These are phyloP conservation scores for Platyscapa corneri DNA, from an alignment of 1,140 invertebrate genomes.

Conservation along the genomic window DNA sequence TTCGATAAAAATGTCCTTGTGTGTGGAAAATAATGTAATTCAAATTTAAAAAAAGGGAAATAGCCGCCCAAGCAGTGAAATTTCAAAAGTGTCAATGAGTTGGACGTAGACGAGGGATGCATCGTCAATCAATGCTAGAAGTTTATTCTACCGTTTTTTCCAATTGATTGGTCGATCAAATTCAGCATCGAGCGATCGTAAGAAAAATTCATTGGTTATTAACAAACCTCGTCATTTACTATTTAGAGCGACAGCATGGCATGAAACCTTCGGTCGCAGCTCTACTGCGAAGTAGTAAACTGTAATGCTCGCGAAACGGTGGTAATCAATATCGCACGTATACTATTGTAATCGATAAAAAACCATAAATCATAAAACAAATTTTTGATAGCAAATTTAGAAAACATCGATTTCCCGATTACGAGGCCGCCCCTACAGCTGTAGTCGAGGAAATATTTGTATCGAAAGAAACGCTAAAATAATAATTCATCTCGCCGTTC, in stretches of 20 bases:
- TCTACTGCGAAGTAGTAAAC: not conserved
- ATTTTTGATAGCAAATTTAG: not conserved
- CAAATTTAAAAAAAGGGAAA: too few species aligned
- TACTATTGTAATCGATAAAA: not conserved
- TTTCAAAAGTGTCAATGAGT: too few species aligned
- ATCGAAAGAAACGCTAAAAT: too few species aligned
- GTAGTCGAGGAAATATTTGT: too few species aligned
- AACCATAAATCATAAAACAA: not conserved
- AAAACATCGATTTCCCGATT: not conserved
- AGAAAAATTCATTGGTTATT: not conserved
- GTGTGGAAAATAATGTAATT: too few species aligned
- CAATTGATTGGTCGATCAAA: not conserved
- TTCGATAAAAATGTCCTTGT: too few species aligned
- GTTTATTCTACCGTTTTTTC: not conserved
- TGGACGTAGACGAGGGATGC: too few species aligned
- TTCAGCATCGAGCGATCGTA: not conserved
- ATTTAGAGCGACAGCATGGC: not conserved
- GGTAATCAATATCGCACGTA: not conserved
- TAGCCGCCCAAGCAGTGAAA: too few species aligned
- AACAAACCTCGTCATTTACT: not conserved
- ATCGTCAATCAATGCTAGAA: not conserved
- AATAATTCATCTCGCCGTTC: too few species aligned
- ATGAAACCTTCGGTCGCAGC: not conserved
- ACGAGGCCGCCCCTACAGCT: too few species aligned
- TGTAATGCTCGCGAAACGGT: not conserved